Base-by-base conservation (phyloP, 2,888 invertebrate species). In the Pasiphila rectangulata region DNA sequence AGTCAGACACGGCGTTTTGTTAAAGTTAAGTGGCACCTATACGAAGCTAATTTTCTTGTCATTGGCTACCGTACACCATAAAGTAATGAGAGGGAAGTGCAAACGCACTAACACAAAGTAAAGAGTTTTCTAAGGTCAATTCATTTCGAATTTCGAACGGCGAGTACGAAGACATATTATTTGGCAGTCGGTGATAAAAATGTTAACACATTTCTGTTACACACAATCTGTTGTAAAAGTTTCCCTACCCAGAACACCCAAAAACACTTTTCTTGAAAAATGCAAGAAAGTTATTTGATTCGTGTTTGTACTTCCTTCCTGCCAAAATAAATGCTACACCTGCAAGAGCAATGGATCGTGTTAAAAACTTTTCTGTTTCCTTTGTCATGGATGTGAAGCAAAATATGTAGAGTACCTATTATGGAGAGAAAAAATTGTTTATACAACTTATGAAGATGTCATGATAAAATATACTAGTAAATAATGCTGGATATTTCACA, bases 301-400 rank as follows among this genome's bases (percentile, higher is more conserved):
- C 20, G 10, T 21, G 19, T 35, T 20, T 35, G 13, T 35, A 21
- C 21, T 35, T 21, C 20, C 10, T 34, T 34, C 35, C 10, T 21
- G 20, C 20, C 35, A 21, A 35, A 34, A 21, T 35, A 35, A 35
- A 35, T 21, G 35, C 13, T 35, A 35, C 20, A n/a, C n/a, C n/a
- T n/a, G n/a, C n/a, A 9, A 10, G 19, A 21, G 12, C 35, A 35
- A 35, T 35, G 35, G 35, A n/a, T 21, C 21, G 35, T 35, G 21
- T n/a, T 13, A 12, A n/a, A 35, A 34, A 35, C 20, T 35, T 35
- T 35, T 17, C 17, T 19, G 6, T 32, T 32, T 32, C 32, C 32
- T 16, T 10, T 3, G 27, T 16, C 17, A 17, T 9, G 16, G 32
- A 32, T 32, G 32, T 2, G 6, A 10, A 32, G 10, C 16, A 32